A percentile compares a stretch with the other conserved stretches of the same genome.
Conservation (phyloP, 2,888 invertebrate genomes). For the Troilus luridus region DNA sequence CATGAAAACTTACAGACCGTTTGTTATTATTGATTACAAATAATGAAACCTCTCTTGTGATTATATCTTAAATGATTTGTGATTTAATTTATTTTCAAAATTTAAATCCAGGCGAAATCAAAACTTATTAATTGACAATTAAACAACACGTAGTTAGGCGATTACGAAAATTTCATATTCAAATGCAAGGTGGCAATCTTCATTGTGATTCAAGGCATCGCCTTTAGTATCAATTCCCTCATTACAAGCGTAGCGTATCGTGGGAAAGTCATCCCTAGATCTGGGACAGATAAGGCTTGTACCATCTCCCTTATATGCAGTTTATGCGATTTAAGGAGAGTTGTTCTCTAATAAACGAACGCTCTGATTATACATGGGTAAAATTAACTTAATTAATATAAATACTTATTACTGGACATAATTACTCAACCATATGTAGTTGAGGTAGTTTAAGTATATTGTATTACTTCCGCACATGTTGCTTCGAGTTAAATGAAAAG, state of each 20-base stretch:
- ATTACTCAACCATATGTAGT: background rate
- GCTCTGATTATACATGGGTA: background rate
- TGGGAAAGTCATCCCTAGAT: background rate
- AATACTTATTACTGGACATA: too few species aligned
- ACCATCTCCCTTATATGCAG: background rate
- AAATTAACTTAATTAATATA: background rate
- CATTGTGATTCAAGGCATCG: conserved; percentile 30
- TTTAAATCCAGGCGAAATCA: background rate
- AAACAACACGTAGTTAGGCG: background rate
- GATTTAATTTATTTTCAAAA: too few species aligned
- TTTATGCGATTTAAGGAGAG: background rate
- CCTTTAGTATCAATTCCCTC: conserved; percentile 32
- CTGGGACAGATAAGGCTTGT: conserved; percentile 19
- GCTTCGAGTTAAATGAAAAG: too few species aligned
- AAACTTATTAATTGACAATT: background rate
- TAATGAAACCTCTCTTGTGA: too few species aligned
- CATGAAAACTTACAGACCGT: too few species aligned
- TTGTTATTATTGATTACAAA: too few species aligned
- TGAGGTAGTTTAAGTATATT: background rate
- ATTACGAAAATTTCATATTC: background rate
- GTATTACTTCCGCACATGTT: too few species aligned
- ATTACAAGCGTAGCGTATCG: conserved; percentile 17
- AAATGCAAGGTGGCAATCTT: background rate
- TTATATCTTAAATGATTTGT: too few species aligned
- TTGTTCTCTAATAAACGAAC: background rate